phyloP scores from a whole-genome alignment of 1,140 invertebrate genomes.

The Lepidurus arcticus region DNA sequence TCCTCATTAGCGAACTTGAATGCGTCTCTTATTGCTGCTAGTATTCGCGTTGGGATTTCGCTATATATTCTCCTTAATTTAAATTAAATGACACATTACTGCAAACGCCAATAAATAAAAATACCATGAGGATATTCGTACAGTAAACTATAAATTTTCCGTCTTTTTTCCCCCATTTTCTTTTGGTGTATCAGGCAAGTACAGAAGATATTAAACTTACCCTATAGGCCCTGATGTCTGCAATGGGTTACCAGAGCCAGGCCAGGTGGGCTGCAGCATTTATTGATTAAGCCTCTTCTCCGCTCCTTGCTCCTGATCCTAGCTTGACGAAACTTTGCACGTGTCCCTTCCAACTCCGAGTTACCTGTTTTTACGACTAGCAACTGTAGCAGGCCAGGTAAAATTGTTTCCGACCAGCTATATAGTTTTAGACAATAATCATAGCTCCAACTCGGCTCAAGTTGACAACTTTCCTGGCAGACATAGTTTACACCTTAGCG shows the following conservation, averaged over 20 bases:
- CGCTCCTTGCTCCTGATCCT: neutral
- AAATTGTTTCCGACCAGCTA: neutral
- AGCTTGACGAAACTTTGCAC: neutral
- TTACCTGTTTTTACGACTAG: neutral
- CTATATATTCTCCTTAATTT: neutral
- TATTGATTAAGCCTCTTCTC: neutral
- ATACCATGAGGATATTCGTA: neutral
- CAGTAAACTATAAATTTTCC: neutral
- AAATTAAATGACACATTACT: neutral
- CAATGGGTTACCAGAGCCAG: neutral
- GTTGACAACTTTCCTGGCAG: neutral
- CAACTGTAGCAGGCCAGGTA: neutral
- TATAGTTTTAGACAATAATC: neutral
- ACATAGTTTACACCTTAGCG: neutral
- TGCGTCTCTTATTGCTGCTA: neutral
- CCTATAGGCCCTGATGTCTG: neutral
- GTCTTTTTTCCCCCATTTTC: too few relatives aligned
- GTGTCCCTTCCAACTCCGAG: neutral
- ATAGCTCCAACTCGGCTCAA: neutral
- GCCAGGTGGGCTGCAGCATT: slow-evolving; percentile 16
- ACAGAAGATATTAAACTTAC: neutral
- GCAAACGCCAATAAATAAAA: neutral
- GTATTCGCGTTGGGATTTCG: neutral
- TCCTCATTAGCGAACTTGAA: slow-evolving; percentile 11
- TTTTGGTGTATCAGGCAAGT: too few relatives aligned